Evolutionary conservation across 2,113 vertebrate species (phyloP).

Genomic region (Pterocles gutturalis): DNA sequence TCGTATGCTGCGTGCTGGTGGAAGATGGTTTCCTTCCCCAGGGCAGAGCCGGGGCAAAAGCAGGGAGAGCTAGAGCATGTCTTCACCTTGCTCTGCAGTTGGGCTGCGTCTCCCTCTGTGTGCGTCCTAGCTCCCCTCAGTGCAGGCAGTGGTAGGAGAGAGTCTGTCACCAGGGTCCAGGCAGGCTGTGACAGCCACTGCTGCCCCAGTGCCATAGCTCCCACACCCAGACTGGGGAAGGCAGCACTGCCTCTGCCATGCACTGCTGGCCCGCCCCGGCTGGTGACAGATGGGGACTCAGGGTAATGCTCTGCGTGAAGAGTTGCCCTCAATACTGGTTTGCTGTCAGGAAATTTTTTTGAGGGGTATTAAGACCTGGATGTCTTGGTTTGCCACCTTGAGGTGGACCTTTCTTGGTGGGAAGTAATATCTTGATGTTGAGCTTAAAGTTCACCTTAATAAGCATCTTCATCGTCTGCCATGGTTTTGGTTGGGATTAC

Average conservation of each 20-base stretch:
- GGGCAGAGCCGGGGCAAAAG: not conserved
- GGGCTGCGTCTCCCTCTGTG: not conserved
- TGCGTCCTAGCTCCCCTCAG: not conserved
- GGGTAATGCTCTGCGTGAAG: not conserved
- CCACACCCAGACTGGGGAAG: fast-evolving
- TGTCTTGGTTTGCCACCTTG: not conserved
- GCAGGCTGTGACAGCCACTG: not conserved
- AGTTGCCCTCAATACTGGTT: not conserved
- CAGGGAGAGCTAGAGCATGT: not conserved
- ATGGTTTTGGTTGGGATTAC: not conserved
- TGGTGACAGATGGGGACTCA: not conserved
- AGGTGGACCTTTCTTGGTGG: not conserved
- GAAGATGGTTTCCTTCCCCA: not conserved
- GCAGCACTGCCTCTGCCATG: not conserved
- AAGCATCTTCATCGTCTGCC: not conserved
- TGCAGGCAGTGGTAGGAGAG: fast-evolving
- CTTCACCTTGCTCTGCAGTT: not conserved
- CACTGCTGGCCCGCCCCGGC: not conserved
- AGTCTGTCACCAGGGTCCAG: not conserved
- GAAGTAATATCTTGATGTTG: not conserved
- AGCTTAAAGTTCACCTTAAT: not conserved
- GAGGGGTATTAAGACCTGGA: not conserved
- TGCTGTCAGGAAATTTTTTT: not conserved
- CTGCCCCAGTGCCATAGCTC: not conserved
- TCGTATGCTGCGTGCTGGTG: not conserved